Evolutionary conservation across 2,113 vertebrate genomes (phyloP), one percentile per base, ranked within the genome.

Genomic region (Carassius carassius): DNA sequence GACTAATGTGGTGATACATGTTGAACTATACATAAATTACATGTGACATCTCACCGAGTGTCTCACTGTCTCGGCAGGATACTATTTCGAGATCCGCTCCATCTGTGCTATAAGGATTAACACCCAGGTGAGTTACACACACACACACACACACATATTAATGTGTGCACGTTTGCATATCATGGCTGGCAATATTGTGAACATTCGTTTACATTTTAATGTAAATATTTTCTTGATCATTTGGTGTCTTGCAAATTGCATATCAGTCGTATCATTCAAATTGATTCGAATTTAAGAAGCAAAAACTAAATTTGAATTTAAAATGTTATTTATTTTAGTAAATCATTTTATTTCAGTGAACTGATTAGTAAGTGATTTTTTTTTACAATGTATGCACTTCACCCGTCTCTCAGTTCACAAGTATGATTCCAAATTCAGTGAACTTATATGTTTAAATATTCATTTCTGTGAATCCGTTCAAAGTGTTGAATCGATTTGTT

Each of bases 61-160:
- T 77, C 49, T 86, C 58, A 81, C 58, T 82, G 80, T 74, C 78
- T 78, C 82, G 86, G 88, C 89, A 95, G 94, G 94, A 92, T 95
- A 94, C 93, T 95, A 95, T 94, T 95, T 95, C 91, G 94, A 94
- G 93, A 95, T 95, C 89, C 94, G 94, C 80, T 95, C 94, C 94
- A 94, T 95, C 93, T 95, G 94, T 89, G 94, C 94, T 54, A 95
- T 95, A 92, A 93, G 94, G 93, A 95, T 95, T 93, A 95, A 95
- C 92, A 95, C 94, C 89, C 94, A 95, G 94, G 94, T 95, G 92
- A 87, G 89, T 90, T 90, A 84, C 83, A 86, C 85, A 83, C 70
- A 88, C 87, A 87, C 91, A 90, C 32, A 69, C n/a, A 76, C 70
- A 54, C 44, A 7, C 67, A 29, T 29, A 73, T 44, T n/a, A 41